phyloP scores from a whole-genome alignment of 2,113 vertebrate species.

The Thermophis baileyi region DNA sequence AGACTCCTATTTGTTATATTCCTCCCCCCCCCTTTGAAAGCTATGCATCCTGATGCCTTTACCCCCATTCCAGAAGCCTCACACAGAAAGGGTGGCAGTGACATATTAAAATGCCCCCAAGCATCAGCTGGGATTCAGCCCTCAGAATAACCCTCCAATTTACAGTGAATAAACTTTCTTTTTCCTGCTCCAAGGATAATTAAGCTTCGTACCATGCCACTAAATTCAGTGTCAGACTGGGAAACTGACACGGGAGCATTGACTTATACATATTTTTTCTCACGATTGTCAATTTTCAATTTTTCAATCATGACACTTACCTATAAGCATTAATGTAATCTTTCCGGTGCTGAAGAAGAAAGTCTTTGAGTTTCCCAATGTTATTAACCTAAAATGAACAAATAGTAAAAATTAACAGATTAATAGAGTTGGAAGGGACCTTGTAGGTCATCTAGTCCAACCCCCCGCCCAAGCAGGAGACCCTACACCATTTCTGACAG shows the following conservation, averaged over 20 bases:
- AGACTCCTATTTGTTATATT: not conserved
- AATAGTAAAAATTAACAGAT: not conserved
- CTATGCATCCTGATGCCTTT: not conserved
- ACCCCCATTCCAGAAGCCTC: not conserved
- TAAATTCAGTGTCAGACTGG: not conserved
- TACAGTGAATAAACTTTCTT: not conserved
- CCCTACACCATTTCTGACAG: too few species aligned
- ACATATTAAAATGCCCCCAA: not conserved
- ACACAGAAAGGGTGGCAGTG: not conserved
- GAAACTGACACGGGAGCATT: not conserved
- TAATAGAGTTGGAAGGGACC: too few species aligned
- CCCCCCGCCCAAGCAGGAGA: too few species aligned
- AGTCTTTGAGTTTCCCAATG: slow-evolving; percentile 95
- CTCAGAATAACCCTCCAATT: not conserved
- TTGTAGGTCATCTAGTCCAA: too few species aligned
- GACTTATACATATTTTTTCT: too few species aligned
- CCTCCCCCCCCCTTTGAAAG: not conserved
- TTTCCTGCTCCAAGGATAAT: not conserved
- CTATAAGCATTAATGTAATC: slow-evolving; percentile 93
- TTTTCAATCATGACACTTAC: slow-evolving; percentile 61
- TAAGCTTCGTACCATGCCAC: not conserved
- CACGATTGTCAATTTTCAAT: not conserved
- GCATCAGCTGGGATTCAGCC: not conserved
- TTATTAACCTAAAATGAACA: slow-evolving; percentile 81
- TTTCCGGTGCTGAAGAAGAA: slow-evolving; percentile 93